Evolutionary conservation across 2,888 invertebrate species (phyloP).

Genomic region (Seira musarum): DNA sequence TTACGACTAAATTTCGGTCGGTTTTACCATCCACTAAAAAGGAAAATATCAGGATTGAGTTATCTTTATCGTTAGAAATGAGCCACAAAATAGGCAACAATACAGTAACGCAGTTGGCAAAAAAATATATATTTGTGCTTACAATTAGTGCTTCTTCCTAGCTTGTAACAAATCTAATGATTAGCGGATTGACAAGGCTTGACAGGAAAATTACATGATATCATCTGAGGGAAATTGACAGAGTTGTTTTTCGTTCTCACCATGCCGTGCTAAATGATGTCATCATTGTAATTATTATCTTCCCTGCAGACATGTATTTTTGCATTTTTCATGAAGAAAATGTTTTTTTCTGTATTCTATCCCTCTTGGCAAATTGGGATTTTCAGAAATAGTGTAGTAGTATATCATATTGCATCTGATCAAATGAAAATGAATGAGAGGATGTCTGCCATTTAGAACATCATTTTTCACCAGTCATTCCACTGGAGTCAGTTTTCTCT

Average conservation of each 20-base stretch:
- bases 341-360: not conserved
- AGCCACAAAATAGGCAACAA: constrained; percentile 32
- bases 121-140: too few species aligned
- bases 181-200: not conserved
- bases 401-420: too few species aligned
- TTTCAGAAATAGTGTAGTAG: not conserved
- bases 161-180: too few species aligned
- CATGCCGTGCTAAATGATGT: not conserved
- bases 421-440: not conserved
- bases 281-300: not conserved
- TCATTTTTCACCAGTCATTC: not conserved
- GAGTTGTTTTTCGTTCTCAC: not conserved
- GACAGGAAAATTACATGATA: not conserved
- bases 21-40: too few species aligned
- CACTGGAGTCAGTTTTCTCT: not conserved
- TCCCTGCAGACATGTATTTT: not conserved
- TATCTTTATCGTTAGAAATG: constrained; percentile 30
- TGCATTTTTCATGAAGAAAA: not conserved
- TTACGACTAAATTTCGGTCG: not conserved
- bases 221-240: not conserved
- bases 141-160: too few species aligned
- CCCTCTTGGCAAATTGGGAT: not conserved
- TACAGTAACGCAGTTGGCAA: too few species aligned
- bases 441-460: too few species aligned
- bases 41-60: constrained; percentile 38